Conservation (phyloP, 2,888 invertebrate species). For the Dermolepida albohirtum region DNA sequence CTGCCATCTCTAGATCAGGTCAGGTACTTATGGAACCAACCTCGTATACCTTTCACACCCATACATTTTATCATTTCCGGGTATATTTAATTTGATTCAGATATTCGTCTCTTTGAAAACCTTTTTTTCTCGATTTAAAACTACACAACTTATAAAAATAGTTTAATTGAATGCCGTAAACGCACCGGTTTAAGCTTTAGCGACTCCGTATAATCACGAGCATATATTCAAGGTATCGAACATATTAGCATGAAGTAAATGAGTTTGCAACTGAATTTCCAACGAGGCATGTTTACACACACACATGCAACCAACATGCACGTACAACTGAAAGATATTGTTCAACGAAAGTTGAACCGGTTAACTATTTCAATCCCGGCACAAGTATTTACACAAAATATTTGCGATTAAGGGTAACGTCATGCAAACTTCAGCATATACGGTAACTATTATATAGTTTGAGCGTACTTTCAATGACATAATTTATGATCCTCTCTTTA, state of each 20-base stretch:
- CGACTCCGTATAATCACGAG: neutral
- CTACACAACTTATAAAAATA: too few relatives aligned
- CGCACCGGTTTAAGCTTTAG: too few relatives aligned
- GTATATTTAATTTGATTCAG: too few relatives aligned
- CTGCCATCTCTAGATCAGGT: too few relatives aligned
- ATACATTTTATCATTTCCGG: too few relatives aligned
- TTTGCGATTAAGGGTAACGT: constrained; percentile 39
- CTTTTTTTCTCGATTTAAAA: too few relatives aligned
- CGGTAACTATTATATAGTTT: constrained; percentile 5
- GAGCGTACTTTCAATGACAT: constrained; percentile 4
- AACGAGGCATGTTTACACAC: neutral
- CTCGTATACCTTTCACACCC: too few relatives aligned
- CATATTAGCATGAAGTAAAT: constrained; percentile 5
- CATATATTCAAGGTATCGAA: neutral
- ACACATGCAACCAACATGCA: constrained; percentile 3
- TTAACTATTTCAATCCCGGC: constrained; percentile 43
- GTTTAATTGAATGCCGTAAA: too few relatives aligned
- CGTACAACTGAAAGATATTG: constrained; percentile 39
- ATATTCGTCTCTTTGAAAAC: too few relatives aligned
- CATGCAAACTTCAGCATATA: constrained; percentile 2
- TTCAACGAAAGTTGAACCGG: constrained; percentile 41
- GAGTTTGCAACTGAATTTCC: constrained; percentile 9
- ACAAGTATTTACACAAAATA: constrained; percentile 45
- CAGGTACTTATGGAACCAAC: too few relatives aligned
- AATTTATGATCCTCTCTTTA: constrained; percentile 1